Base-by-base conservation (phyloP, 2,888 invertebrate species). In the Calliopum simillimum region DNA sequence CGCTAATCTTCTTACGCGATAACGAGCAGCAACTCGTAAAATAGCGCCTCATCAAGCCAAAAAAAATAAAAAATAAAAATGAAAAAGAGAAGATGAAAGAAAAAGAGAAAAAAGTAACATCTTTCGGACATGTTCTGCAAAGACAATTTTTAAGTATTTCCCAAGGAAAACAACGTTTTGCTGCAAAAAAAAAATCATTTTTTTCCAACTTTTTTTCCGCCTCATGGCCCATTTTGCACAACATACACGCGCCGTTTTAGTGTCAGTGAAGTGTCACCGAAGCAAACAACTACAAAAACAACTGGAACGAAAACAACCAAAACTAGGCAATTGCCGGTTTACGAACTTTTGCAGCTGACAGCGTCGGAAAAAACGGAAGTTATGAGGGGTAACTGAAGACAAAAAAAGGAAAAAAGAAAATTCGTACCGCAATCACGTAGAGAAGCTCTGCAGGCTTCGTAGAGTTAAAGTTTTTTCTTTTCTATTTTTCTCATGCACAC, bases 371-470 rank as follows among this genome's bases (percentile, higher is more conserved):
- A 33, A 33, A 33, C 33, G 8, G 33, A 33, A 33, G 8, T 33
- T 33, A 33, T 8, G 47, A 49, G 12, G 5, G 47, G 13, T 44
- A 16, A 61, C 41, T 16, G 44, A 2, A 56, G 41, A 6, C 5
- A 21, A 16, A 46, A 46, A 23, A 25, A 25, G 25, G 12, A 33
- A 47, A 25, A 47, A 63, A 63, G 16, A 5, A 63, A 23, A 33
- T 47, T 63, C 49, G 16, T 49, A 63, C 51, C 63, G 49, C 63
- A 63, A 63, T 63, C 63, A 63, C 63, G 63, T 63, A 21, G 49
- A 12, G 23, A 25, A 63, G 49, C 33, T 25, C 63, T 4, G 13
- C 41, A 19, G 16, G 33, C 41, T 33, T 4, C 58, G 58, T 33
- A 25, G 25, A 25, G n/a, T 5, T 41, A 12, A 41, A 59, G 59